A percentile compares a stretch with the other conserved stretches of the same genome.
Evolutionary conservation across 1,140 invertebrate species (phyloP).

Genomic region (Lordiphosa clarofinis): DNA sequence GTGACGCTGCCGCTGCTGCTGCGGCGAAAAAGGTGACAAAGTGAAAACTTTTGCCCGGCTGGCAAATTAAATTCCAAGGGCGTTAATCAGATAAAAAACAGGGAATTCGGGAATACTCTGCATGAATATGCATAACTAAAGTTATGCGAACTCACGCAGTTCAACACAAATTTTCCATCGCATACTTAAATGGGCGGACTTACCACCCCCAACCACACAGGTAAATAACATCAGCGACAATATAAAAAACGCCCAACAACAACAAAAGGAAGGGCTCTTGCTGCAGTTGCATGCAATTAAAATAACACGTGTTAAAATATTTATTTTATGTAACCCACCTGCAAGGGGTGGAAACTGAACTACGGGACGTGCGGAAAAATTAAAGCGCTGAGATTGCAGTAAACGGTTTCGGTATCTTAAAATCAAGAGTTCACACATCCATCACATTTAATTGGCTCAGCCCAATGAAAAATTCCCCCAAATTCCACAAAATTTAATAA

Average conservation of each 20-base stretch:
- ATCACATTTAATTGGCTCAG: constrained; percentile 40
- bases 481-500: constrained; percentile 53
- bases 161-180: constrained; percentile 2
- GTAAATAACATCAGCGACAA: constrained; percentile 45
- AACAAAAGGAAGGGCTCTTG: constrained; percentile 6
- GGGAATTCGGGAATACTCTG: constrained; percentile 1
- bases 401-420: background rate
- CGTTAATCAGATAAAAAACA: constrained; percentile 67
- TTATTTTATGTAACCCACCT: constrained; percentile 54
- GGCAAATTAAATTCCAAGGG: constrained; percentile 60
- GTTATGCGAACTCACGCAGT: constrained; percentile 49
- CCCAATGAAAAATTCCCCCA: constrained; percentile 35
- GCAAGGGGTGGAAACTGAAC: constrained; percentile 14
- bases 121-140: constrained; percentile 32
- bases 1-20: background rate
- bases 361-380: constrained; percentile 22
- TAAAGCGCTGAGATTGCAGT: constrained; percentile 5
- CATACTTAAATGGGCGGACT: background rate
- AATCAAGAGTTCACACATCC: constrained; percentile 6
- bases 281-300: constrained; percentile 68
- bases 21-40: constrained; percentile 60
- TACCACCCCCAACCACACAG: constrained; percentile 25
- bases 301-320: constrained; percentile 76
- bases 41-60: constrained; percentile 52
- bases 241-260: constrained; percentile 19